A percentile compares a stretch with the other conserved stretches of the same genome.
These are phyloP conservation scores for Rotaria socialis DNA, from an alignment of 2,888 invertebrate species.

Conservation along the genomic window DNA sequence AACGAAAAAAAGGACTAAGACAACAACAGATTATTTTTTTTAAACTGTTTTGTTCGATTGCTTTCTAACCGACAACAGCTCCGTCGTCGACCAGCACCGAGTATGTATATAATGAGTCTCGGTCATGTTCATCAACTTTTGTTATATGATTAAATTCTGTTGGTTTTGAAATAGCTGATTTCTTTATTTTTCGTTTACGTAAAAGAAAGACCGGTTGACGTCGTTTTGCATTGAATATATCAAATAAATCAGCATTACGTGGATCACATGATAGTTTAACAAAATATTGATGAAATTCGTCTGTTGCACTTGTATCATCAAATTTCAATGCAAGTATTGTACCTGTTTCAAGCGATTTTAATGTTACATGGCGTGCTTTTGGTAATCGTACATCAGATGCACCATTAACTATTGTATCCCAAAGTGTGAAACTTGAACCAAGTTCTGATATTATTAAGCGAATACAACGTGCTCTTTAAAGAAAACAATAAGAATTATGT, in stretches of 20 bases:
- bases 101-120: slow-evolving; percentile 20
- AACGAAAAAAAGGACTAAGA: neutral
- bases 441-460: slow-evolving; percentile 24
- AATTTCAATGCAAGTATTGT: slow-evolving; percentile 31
- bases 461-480: neutral
- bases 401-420: slow-evolving; percentile 32
- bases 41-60: neutral
- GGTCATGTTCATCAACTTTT: slow-evolving; percentile 29
- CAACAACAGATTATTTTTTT: neutral
- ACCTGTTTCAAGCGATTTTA: slow-evolving; percentile 31
- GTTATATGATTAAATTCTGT: slow-evolving; percentile 26
- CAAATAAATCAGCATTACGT: slow-evolving; percentile 20
- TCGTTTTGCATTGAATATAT: slow-evolving; percentile 27
- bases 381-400: slow-evolving; percentile 25
- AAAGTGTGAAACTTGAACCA: slow-evolving; percentile 33
- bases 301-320: slow-evolving; percentile 24
- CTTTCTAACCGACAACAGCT: neutral
- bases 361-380: slow-evolving; percentile 12
- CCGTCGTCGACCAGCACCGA: slow-evolving; percentile 26
- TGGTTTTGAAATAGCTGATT: slow-evolving; percentile 34
- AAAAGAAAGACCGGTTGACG: neutral
- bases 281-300: slow-evolving; percentile 37
- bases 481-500: neutral
- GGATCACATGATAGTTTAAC: slow-evolving; percentile 26
- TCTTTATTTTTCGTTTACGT: neutral